Conservation (phyloP, 2,888 invertebrate genomes). For the Lamellibrachia columna region DNA sequence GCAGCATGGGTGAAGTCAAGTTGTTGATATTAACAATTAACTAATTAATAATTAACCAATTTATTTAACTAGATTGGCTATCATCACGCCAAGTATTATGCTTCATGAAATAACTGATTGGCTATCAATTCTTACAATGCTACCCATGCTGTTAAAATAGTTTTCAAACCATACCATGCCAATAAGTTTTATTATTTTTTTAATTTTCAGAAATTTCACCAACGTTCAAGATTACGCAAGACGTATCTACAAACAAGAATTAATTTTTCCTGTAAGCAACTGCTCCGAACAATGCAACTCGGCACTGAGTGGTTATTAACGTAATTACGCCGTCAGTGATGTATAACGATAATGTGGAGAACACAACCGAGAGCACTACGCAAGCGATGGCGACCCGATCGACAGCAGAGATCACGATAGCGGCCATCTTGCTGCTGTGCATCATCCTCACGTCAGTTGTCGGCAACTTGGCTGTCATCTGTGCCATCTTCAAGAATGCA, state of each 20-base stretch:
- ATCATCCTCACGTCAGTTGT: slow-evolving; percentile 37
- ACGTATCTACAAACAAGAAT: background rate
- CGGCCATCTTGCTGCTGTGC: slow-evolving; percentile 43
- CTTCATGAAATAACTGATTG: background rate
- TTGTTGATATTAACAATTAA: background rate
- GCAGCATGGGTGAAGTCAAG: background rate
- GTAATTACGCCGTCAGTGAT: background rate
- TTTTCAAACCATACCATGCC: background rate
- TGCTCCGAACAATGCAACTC: background rate
- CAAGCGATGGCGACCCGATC: background rate
- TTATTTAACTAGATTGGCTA: background rate
- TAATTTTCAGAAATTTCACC: background rate
- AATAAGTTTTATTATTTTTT: background rate
- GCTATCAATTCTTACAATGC: background rate
- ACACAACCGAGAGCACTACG: background rate
- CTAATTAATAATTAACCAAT: background rate
- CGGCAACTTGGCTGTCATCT: slow-evolving; percentile 51
- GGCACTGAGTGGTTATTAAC: background rate
- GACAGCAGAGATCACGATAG: slow-evolving; percentile 36
- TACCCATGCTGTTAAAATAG: background rate
- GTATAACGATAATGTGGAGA: background rate
- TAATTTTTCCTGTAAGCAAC: background rate
- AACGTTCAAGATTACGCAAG: background rate
- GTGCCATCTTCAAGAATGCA: slow-evolving; percentile 43
- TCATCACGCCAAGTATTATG: background rate